Evolutionary conservation across 2,113 vertebrate species (phyloP), one percentile per base, ranked within the genome.

Genomic region (Phalacrocorax carbo): DNA sequence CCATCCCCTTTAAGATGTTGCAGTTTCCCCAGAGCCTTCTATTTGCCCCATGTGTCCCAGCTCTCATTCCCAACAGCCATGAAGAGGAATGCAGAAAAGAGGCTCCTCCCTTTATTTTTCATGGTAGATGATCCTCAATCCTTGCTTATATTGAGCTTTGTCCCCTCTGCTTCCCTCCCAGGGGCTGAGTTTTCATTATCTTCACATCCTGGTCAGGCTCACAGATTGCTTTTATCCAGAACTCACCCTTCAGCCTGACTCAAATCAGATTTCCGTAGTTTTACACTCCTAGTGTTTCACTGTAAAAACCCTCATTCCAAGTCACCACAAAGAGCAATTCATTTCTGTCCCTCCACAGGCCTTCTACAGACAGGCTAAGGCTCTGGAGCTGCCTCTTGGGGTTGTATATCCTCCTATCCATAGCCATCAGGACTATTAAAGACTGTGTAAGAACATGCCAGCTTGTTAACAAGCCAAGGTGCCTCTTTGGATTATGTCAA

Each of bases 281-380:
- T 76, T 64, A 69, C 46, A n/a, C 61, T 96, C n/a, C 87, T 95
- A 85, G 49, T 32, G n/a, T 96, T 97, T 96, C 84, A 94, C 82
- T 26, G 52, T 62, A 64, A 79, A 86, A 85, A 57, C 30, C 11
- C 17, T 80, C 36, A 20, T 42, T 82, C 27, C 57, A 36, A 85
- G 52, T 7, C 30, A 69, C 73, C 90, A 96, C 94, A 96, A 96
- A 93, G 84, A 95, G 44, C 52, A 72, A 96, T 94, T 96, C 29
- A 95, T 91, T 69, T 61, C 87, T 69, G 25, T 11, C 52, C 52
- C 70, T 82, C 61, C 75, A 10, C 65, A 78, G 73, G 49, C 81
- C 57, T 82, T 82, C 40, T 23, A 69, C 54, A 75, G 46, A 11
- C 13, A 11, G 64, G 27, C 8, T 1, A 36, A 76, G 84, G 54